These are phyloP conservation scores for Natator depressus DNA, from an alignment of 2,113 vertebrate species.

Conservation along the genomic window DNA sequence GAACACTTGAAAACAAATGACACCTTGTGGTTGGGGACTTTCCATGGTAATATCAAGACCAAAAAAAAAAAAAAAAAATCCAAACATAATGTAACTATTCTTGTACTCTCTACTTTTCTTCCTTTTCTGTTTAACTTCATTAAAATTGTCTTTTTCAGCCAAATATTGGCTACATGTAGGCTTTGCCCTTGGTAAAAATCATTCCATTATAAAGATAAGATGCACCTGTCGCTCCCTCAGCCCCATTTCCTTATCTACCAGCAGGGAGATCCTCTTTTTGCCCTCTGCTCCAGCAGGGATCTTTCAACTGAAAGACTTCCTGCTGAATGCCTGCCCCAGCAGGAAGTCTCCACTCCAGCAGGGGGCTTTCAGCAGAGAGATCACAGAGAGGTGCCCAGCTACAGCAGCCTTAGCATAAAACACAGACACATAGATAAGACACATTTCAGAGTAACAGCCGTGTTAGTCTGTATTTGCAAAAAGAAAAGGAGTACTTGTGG, in stretches of 20 bases:
- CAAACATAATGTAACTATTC: background rate
- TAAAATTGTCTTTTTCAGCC: background rate
- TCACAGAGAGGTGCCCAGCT: background rate
- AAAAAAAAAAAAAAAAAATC: background rate
- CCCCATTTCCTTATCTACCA: background rate
- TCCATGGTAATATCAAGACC: background rate
- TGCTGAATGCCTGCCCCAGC: background rate
- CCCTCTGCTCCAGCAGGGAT: background rate
- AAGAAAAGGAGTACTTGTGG: too few relatives aligned
- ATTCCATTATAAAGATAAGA: background rate
- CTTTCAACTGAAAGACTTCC: background rate
- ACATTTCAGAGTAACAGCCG: too few relatives aligned
- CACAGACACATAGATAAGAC: background rate
- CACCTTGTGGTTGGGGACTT: background rate
- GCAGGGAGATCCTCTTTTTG: too few relatives aligned
- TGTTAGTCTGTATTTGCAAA: too few relatives aligned
- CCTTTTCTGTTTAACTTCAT: background rate
- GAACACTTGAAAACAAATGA: too few relatives aligned
- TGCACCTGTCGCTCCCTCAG: background rate
- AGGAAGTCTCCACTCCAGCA: too few relatives aligned
- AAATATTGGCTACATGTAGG: background rate
- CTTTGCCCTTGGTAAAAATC: background rate
- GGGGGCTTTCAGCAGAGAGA: too few relatives aligned
- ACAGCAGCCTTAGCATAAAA: background rate
- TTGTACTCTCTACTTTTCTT: background rate